Conservation (phyloP, 2,888 invertebrate species). For the Odontothrips loti region DNA sequence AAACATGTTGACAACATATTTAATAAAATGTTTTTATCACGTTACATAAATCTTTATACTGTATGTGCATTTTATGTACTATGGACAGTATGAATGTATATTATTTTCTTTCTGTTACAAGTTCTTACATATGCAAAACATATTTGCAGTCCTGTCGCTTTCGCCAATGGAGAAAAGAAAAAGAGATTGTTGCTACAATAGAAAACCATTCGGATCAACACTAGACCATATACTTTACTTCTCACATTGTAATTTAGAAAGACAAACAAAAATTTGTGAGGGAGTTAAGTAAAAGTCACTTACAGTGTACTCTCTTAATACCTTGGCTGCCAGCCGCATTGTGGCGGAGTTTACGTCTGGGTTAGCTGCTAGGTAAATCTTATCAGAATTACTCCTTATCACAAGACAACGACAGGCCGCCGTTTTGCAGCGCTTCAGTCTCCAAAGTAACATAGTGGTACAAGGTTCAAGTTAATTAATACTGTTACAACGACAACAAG, state of each 20-base stretch:
- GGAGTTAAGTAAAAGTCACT: too few relatives aligned
- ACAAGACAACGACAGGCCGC: background rate
- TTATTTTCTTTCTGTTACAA: background rate
- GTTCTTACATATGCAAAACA: background rate
- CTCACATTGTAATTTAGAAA: too few relatives aligned
- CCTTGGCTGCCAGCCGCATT: too few relatives aligned
- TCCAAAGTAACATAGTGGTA: background rate
- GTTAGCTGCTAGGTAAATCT: too few relatives aligned
- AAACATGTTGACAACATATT: constrained; percentile 25
- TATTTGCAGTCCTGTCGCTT: background rate
- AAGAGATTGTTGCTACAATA: too few relatives aligned
- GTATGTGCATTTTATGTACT: background rate
- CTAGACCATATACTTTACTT: too few relatives aligned
- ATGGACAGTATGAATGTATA: background rate
- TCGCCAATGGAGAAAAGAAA: background rate
- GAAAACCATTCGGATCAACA: too few relatives aligned
- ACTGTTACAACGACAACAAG: constrained; percentile 18
- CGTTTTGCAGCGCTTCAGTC: background rate
- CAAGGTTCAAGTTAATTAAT: background rate
- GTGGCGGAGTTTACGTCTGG: too few relatives aligned
- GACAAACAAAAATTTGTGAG: too few relatives aligned
- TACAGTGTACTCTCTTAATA: too few relatives aligned
- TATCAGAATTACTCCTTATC: too few relatives aligned
- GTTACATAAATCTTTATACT: constrained; percentile 23
- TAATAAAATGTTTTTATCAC: constrained; percentile 19